A percentile compares a stretch with the other conserved stretches of the same genome.
phyloP scores from a whole-genome alignment of 2,888 invertebrate species.

The Drosophila nigritarsus region DNA sequence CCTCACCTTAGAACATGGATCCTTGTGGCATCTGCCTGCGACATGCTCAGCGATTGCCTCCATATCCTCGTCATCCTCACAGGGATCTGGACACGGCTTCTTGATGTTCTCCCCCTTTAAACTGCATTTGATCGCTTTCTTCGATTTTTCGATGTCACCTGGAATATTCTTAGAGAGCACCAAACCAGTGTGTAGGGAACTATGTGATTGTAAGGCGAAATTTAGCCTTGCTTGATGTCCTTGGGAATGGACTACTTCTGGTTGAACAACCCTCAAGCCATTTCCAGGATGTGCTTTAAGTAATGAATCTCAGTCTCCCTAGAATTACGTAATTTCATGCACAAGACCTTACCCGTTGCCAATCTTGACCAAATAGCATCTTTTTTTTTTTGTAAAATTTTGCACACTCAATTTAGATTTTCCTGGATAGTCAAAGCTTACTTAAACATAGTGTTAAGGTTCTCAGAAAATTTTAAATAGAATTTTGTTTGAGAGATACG shows the following conservation, averaged over 20 bases:
- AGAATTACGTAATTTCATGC: neutral
- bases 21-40: conserved; percentile 6
- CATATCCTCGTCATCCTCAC: conserved; percentile 18
- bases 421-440: neutral
- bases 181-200: conserved; percentile 14
- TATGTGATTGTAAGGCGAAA: neutral
- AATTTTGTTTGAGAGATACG: conserved; percentile 52
- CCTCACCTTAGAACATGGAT: conserved; percentile 19
- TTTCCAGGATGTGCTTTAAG: conserved; percentile 36
- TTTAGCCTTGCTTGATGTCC: neutral
- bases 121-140: neutral
- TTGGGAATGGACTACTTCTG: neutral
- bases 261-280: conserved; percentile 5
- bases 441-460: neutral
- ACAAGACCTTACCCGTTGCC: conserved; percentile 41
- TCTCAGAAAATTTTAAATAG: conserved; percentile 31
- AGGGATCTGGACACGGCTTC: neutral
- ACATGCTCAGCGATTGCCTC: conserved; percentile 25
- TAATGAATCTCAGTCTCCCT: neutral
- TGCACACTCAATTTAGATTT: neutral
- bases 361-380: conserved; percentile 50
- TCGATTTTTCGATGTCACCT: neutral
- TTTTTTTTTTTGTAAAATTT: neutral
- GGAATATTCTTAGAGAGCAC: neutral
- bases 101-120: neutral